A percentile compares a stretch with the other conserved stretches of the same genome.
Conservation (phyloP, 2,888 invertebrate species). For the Chromoteleia sp. region DNA sequence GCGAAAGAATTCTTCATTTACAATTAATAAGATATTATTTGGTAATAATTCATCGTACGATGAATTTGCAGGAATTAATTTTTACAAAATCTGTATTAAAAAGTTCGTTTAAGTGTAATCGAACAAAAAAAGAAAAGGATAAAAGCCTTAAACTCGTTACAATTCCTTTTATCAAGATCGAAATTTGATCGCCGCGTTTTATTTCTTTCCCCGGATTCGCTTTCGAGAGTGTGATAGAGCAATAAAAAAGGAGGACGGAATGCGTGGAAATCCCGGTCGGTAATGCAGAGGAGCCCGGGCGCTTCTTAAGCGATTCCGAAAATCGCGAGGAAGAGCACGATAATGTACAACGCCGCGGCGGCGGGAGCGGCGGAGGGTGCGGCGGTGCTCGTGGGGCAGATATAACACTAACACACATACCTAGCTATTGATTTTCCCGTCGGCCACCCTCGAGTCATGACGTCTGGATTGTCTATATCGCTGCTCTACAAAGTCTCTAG, state of each 20-base stretch:
- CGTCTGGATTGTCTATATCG: constrained; percentile 70
- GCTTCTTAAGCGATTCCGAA: constrained; percentile 33
- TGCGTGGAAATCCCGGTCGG: constrained; percentile 2
- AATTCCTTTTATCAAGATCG: constrained; percentile 5
- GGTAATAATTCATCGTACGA: too few relatives aligned
- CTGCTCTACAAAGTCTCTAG: constrained; percentile 66
- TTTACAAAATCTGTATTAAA: too few relatives aligned
- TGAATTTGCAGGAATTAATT: too few relatives aligned
- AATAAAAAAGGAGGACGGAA: background rate
- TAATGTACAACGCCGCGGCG: constrained; percentile 23
- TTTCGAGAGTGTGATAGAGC: background rate
- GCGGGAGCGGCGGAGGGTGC: constrained; percentile 4
- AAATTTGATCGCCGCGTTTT: constrained; percentile 9
- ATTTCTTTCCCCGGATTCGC: background rate
- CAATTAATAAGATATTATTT: too few relatives aligned
- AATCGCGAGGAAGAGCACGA: constrained; percentile 42
- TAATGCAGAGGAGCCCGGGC: constrained; percentile 4
- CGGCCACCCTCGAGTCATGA: constrained; percentile 71
- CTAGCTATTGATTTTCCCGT: constrained; percentile 78
- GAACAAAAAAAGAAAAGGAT: too few relatives aligned
- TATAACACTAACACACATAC: constrained; percentile 80
- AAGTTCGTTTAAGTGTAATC: too few relatives aligned
- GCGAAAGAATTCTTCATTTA: too few relatives aligned
- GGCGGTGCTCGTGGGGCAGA: constrained; percentile 57
- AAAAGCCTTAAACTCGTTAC: too few relatives aligned